Conservation (phyloP, 2,888 invertebrate genomes). For the Galerucella pusilla region DNA sequence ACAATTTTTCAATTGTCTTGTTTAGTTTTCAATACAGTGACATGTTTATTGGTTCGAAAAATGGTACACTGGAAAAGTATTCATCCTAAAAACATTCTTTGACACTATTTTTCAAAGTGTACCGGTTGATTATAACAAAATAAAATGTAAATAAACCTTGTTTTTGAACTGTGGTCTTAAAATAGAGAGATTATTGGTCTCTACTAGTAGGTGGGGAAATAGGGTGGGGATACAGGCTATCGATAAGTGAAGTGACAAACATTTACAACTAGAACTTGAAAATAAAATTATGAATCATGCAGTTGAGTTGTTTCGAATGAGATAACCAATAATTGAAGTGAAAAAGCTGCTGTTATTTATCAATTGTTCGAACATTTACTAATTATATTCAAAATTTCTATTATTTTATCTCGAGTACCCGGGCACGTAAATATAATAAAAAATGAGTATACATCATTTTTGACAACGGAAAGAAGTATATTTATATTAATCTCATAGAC, state of each 20-base stretch:
- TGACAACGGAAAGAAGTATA: no score
- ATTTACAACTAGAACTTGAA: constrained; percentile 16
- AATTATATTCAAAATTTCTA: no score
- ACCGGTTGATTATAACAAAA: not conserved
- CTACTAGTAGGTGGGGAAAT: constrained; percentile 3
- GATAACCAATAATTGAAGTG: not conserved
- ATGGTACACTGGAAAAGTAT: not conserved
- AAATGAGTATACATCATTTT: no score
- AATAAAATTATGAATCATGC: constrained; percentile 31
- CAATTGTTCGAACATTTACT: no score
- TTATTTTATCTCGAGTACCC: no score
- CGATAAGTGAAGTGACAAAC: constrained; percentile 22
- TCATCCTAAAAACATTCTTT: not conserved
- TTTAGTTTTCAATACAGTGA: no score
- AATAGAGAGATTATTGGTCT: constrained; percentile 31
- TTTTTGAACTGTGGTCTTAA: constrained; percentile 33
- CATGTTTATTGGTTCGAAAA: no score
- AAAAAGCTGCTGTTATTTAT: not conserved
- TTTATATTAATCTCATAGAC: no score
- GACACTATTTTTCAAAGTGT: not conserved
- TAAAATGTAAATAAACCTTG: constrained; percentile 33
- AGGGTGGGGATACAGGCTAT: constrained; percentile 22
- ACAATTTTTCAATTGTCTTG: no score
- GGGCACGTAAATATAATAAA: no score
- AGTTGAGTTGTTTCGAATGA: not conserved